These are phyloP conservation scores for Cryptocephalus primarius DNA, from an alignment of 2,888 invertebrate genomes.

Conservation along the genomic window DNA sequence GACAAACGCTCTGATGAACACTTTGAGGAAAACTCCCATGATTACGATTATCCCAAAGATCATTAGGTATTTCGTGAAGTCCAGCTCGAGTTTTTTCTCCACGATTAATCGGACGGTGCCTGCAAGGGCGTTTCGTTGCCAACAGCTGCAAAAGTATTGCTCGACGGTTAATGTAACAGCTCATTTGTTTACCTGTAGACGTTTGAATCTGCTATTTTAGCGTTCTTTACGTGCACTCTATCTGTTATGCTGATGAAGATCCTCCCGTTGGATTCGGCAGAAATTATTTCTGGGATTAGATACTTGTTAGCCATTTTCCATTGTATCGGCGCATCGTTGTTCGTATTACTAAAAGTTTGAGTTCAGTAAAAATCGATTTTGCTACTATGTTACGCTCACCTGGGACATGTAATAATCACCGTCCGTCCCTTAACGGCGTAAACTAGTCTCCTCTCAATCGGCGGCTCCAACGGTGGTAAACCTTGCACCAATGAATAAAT, in stretches of 20 bases:
- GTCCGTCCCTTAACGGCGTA: slow-evolving; percentile 34
- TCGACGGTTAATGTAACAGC: too few species aligned
- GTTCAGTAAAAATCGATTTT: background rate
- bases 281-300: slow-evolving; percentile 40
- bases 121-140: slow-evolving; percentile 47
- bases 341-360: slow-evolving; percentile 36
- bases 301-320: slow-evolving; percentile 47
- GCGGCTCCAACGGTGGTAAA: slow-evolving; percentile 37
- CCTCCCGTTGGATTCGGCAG: slow-evolving; percentile 41
- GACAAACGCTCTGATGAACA: slow-evolving; percentile 37
- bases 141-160: slow-evolving; percentile 44
- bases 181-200: slow-evolving; percentile 44
- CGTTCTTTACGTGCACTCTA: slow-evolving; percentile 43
- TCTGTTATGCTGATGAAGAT: slow-evolving; percentile 47
- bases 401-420: slow-evolving; percentile 40
- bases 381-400: slow-evolving; percentile 26
- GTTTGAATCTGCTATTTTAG: slow-evolving; percentile 43
- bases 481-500: slow-evolving; percentile 44
- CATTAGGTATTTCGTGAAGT: slow-evolving; percentile 39
- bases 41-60: slow-evolving; percentile 37
- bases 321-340: slow-evolving; percentile 41
- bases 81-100: slow-evolving; percentile 36
- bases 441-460: slow-evolving; percentile 33
- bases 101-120: slow-evolving; percentile 51
- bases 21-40: slow-evolving; percentile 32